phyloP scores from a whole-genome alignment of 2,797 vertebrate species.

The Sebastes nivosus region DNA sequence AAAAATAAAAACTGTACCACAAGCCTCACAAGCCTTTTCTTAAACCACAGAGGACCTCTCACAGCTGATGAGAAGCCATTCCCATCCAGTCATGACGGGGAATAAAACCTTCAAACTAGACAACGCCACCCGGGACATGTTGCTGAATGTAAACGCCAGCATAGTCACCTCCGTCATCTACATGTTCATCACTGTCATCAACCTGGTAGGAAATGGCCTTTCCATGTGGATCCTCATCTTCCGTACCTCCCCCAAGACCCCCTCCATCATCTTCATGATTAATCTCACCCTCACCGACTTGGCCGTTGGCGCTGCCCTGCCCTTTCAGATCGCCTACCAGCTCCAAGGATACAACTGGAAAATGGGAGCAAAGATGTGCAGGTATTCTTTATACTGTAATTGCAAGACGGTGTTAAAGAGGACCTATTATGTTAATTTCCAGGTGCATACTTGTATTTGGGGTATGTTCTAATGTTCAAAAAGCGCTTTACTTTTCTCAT shows the following conservation, averaged over 20 bases:
- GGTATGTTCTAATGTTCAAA: too few relatives aligned
- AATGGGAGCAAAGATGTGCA: conserved; percentile 85
- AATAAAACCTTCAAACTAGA: conserved; percentile 79
- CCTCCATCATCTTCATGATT: conserved; percentile 94
- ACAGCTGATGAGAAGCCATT: conserved; percentile 35
- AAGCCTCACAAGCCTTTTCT: neutral
- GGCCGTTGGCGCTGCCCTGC: conserved; percentile 85
- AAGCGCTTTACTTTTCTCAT: too few relatives aligned
- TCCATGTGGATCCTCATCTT: conserved; percentile 90
- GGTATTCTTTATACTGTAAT: conserved; percentile 45
- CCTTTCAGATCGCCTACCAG: conserved; percentile 92
- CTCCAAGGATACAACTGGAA: conserved; percentile 85
- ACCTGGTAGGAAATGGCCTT: conserved; percentile 88
- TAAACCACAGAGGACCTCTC: neutral
- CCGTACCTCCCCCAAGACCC: conserved; percentile 86
- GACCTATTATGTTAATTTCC: too few relatives aligned
- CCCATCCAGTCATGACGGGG: conserved; percentile 62
- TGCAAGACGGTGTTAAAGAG: neutral
- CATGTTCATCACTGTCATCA: conserved; percentile 82
- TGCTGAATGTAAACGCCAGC: conserved; percentile 72
- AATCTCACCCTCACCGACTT: conserved; percentile 93
- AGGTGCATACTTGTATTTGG: too few relatives aligned
- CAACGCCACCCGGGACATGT: conserved; percentile 82
- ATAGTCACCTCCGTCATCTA: conserved; percentile 84
- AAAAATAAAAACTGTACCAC: neutral